These are phyloP conservation scores for Seira musarum DNA, from an alignment of 2,888 invertebrate species.

Conservation along the genomic window DNA sequence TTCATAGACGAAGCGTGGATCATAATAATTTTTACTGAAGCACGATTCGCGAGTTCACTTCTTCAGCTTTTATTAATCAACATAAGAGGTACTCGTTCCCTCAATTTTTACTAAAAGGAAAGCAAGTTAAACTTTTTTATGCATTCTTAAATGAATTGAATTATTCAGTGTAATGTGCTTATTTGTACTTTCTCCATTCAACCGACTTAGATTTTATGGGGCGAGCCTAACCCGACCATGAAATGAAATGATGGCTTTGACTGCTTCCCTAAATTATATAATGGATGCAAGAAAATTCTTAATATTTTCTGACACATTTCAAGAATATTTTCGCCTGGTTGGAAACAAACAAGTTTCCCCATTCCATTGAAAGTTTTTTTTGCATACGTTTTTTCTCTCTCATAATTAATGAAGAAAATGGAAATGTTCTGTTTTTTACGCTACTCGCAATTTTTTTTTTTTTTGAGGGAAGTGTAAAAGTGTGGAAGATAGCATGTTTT, in stretches of 20 bases:
- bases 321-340: neutral
- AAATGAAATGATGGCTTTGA: neutral
- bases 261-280: neutral
- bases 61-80: neutral
- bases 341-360: neutral
- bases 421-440: neutral
- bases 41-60: too few relatives aligned
- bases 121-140: neutral
- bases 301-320: neutral
- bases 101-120: neutral
- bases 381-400: neutral
- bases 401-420: neutral
- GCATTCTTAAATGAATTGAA: neutral
- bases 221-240: too few relatives aligned
- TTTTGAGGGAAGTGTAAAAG: too few relatives aligned
- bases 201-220: too few relatives aligned
- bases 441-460: too few relatives aligned
- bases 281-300: neutral
- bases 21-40: too few relatives aligned
- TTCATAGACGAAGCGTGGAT: too few relatives aligned
- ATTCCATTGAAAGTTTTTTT: neutral
- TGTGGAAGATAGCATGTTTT: neutral
- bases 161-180: neutral
- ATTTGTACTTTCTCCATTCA: neutral
- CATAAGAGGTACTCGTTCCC: neutral